Conservation (phyloP, 2,113 vertebrate species). For the Gallinago media region DNA sequence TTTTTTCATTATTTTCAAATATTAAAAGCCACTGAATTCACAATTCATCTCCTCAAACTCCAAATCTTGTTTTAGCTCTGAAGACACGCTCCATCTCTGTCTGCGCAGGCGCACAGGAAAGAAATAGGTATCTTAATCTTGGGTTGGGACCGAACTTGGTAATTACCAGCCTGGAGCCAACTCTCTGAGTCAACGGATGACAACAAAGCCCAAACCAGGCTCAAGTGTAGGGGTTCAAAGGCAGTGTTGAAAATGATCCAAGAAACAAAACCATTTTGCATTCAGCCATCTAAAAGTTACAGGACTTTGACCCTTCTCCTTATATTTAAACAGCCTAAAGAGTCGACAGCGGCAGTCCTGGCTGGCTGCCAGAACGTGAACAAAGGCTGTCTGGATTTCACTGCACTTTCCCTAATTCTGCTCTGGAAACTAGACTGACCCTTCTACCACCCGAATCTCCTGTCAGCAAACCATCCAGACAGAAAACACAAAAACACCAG, state of each 20-base stretch:
- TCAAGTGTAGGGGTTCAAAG: constrained; percentile 35
- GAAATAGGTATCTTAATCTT: background rate
- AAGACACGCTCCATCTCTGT: background rate
- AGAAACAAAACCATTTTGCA: constrained; percentile 45
- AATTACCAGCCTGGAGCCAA: constrained; percentile 17
- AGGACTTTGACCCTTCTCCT: constrained; percentile 53
- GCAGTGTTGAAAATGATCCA: constrained; percentile 35
- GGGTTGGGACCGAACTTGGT: background rate
- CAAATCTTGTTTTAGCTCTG: background rate
- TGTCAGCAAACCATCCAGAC: background rate
- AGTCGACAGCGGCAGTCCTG: background rate
- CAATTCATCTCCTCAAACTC: background rate
- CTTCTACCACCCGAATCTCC: background rate
- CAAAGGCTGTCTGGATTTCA: background rate
- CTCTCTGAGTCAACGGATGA: background rate
- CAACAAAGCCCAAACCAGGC: constrained; percentile 15
- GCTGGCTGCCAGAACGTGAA: background rate
- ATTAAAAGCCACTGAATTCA: background rate
- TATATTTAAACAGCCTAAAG: background rate
- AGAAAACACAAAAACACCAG: background rate
- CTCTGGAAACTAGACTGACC: background rate
- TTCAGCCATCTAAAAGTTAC: constrained; percentile 5
- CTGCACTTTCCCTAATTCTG: background rate
- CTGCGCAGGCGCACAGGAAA: background rate
- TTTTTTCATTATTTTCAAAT: background rate